phyloP scores from a whole-genome alignment of 2,888 invertebrate species.

The Drosophila mulleri region DNA sequence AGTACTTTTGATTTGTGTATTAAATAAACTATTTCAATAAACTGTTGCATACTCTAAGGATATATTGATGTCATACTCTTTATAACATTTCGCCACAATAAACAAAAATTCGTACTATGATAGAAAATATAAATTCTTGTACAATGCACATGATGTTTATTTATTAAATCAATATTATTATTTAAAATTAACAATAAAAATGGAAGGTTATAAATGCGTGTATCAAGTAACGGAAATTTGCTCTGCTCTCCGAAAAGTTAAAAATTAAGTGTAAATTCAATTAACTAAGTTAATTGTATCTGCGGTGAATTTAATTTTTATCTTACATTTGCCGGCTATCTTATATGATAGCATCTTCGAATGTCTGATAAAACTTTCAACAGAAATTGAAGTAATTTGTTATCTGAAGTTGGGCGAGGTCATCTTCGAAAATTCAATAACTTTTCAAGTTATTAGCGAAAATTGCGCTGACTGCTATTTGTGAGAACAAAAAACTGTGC shows the following conservation, averaged over 20 bases:
- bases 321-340: background rate
- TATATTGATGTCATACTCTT: background rate
- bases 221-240: background rate
- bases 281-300: background rate
- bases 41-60: conserved; percentile 9
- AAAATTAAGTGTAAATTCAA: background rate
- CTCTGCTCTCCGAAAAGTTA: too few species aligned
- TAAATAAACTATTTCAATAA: background rate
- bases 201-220: background rate
- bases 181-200: too few species aligned
- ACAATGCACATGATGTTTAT: background rate
- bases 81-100: background rate
- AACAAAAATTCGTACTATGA: background rate
- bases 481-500: background rate
- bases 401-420: conserved; percentile 15
- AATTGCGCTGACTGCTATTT: background rate
- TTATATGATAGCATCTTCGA: background rate
- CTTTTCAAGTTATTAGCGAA: conserved; percentile 4
- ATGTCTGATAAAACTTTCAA: conserved; percentile 15
- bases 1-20: background rate
- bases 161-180: background rate
- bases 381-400: background rate
- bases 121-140: background rate
- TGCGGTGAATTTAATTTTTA: background rate
- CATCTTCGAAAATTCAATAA: conserved; percentile 8